Conservation (phyloP, 2,888 invertebrate species). For the Drosophila koepferae region DNA sequence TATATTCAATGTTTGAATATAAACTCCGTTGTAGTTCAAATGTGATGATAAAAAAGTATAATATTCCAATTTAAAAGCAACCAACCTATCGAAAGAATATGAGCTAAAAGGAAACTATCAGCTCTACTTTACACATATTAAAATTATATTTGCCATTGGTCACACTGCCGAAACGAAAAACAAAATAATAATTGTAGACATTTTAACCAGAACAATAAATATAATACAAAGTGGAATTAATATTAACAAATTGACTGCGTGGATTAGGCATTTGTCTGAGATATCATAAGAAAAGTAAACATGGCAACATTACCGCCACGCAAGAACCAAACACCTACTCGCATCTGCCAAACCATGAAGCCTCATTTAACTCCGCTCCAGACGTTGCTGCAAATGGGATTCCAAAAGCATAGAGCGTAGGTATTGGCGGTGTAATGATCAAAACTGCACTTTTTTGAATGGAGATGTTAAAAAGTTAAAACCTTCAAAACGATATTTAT, state of each 20-base stretch:
- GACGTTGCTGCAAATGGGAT: conserved; percentile 94
- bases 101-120: background rate
- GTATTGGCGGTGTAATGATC: conserved; percentile 83
- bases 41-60: background rate
- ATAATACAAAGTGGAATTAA: background rate
- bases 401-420: conserved; percentile 95
- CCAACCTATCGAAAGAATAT: background rate
- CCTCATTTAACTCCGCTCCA: conserved; percentile 92
- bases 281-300: conserved; percentile 51
- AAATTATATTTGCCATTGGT: conserved; percentile 21
- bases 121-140: background rate
- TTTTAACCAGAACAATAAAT: conserved; percentile 14
- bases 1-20: background rate
- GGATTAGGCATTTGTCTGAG: conserved; percentile 1
- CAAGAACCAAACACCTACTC: conserved; percentile 90
- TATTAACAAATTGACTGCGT: background rate
- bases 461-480: background rate
- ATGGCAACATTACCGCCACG: conserved; percentile 93
- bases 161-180: conserved; percentile 54
- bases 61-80: background rate
- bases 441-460: background rate
- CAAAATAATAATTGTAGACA: conserved; percentile 43
- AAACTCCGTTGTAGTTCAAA: background rate
- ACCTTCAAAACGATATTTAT: conserved; percentile 34
- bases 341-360: conserved; percentile 87